A percentile compares a stretch with the other conserved stretches of the same genome.
Conservation (phyloP, 2,888 invertebrate species). For the Norana najaformis region DNA sequence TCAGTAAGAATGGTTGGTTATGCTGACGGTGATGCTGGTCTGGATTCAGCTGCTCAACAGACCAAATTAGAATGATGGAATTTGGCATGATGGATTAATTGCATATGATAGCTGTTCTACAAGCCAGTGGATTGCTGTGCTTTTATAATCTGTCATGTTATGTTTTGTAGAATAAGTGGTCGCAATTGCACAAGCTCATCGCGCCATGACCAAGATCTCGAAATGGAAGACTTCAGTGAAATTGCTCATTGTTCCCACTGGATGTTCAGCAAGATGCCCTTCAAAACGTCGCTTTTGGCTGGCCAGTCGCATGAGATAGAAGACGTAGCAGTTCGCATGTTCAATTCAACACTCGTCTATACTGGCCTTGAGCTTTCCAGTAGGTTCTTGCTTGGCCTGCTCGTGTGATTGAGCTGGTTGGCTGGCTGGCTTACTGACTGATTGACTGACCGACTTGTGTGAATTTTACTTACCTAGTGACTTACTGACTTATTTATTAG, state of each 20-base stretch:
- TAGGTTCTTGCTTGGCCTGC: slow-evolving; percentile 26
- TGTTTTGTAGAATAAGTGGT: slow-evolving; percentile 50
- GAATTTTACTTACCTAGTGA: no score
- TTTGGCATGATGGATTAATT: neutral
- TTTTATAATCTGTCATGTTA: neutral
- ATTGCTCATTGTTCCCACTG: slow-evolving; percentile 71
- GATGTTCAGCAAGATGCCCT: slow-evolving; percentile 81
- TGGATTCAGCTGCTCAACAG: no score
- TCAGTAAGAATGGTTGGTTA: no score
- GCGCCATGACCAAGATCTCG: slow-evolving; percentile 13
- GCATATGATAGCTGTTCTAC: neutral
- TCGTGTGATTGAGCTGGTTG: neutral
- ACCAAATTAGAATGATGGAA: neutral
- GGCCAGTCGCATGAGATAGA: slow-evolving; percentile 81
- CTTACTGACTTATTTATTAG: no score
- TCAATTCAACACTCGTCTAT: slow-evolving; percentile 85
- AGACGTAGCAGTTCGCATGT: slow-evolving; percentile 82
- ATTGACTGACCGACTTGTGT: no score
- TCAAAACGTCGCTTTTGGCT: slow-evolving; percentile 76
- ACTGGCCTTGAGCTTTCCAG: slow-evolving; percentile 59
- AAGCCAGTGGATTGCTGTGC: neutral
- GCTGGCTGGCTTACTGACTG: neutral
- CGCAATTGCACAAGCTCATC: slow-evolving; percentile 26
- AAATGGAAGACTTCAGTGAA: slow-evolving; percentile 66
- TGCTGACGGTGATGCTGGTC: no score